phyloP scores from a whole-genome alignment of 2,113 vertebrate genomes.

The Seriola dumerili region DNA sequence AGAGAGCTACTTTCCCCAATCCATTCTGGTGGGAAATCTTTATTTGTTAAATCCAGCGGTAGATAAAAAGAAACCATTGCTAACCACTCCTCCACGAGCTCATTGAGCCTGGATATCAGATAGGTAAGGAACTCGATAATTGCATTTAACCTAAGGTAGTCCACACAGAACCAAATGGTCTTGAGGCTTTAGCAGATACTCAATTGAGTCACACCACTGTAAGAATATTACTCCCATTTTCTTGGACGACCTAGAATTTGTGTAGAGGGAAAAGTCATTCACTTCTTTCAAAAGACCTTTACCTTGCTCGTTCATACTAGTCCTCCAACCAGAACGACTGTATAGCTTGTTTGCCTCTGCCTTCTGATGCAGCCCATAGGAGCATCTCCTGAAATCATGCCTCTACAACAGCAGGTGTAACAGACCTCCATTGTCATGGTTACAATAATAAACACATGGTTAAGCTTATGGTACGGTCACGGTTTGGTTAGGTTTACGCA shows the following conservation, averaged over 20 bases:
- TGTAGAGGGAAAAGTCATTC: neutral
- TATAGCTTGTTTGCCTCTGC: neutral
- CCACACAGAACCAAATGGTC: neutral
- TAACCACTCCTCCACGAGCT: neutral
- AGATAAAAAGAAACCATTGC: neutral
- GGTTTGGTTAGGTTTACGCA: no score
- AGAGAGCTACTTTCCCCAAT: neutral
- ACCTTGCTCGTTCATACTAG: no score
- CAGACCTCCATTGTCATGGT: no score
- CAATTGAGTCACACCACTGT: neutral
- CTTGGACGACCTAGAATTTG: neutral
- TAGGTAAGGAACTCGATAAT: neutral
- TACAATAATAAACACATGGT: no score
- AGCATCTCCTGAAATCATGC: no score
- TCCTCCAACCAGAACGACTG: neutral
- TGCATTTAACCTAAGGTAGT: neutral
- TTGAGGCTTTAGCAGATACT: neutral
- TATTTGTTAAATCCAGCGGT: neutral
- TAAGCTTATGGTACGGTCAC: no score
- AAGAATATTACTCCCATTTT: neutral
- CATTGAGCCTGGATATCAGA: constrained; percentile 19
- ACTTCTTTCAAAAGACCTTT: neutral
- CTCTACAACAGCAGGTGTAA: no score
- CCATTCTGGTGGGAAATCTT: constrained; percentile 8
- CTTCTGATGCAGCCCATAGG: no score